A percentile compares a stretch with the other conserved stretches of the same genome.
Evolutionary conservation across 2,888 invertebrate genomes (phyloP).

Genomic region (Drosophila bunnanda): DNA sequence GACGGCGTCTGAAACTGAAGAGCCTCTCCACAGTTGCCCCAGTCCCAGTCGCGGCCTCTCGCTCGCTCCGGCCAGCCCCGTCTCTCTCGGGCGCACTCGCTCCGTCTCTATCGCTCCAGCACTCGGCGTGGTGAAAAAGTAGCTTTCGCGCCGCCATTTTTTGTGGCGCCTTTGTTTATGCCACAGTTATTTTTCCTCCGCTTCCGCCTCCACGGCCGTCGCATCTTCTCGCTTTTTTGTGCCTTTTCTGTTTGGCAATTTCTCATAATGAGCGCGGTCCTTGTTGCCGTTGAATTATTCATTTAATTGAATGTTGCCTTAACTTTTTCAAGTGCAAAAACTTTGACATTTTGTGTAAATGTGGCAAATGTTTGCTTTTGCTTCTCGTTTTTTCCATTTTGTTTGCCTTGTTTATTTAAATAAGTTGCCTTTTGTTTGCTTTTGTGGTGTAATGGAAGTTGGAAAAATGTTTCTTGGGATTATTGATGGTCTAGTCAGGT

Average conservation of each 20-base stretch:
- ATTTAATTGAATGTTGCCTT: constrained; percentile 49
- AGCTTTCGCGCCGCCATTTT: constrained; percentile 84
- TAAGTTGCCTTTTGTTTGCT: constrained; percentile 34
- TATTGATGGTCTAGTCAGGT: constrained; percentile 3
- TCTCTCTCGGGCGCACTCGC: constrained; percentile 10
- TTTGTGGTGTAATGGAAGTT: constrained; percentile 31
- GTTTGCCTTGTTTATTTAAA: constrained; percentile 40
- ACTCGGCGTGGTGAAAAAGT: constrained; percentile 64
- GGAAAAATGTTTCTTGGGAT: constrained; percentile 16
- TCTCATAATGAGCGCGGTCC: constrained; percentile 75
- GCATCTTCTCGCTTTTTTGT: constrained; percentile 41
- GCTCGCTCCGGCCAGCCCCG: constrained; percentile 10
- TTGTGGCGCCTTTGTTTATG: constrained; percentile 81
- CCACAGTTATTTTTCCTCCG: constrained; percentile 62
- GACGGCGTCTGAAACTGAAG: constrained; percentile 68
- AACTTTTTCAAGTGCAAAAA: constrained; percentile 81
- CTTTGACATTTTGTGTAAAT: constrained; percentile 80
- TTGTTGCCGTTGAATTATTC: constrained; percentile 50
- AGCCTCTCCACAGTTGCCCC: constrained; percentile 73
- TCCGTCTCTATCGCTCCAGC: constrained; percentile 25
- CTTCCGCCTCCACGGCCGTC: constrained; percentile 20
- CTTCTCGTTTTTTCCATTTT: constrained; percentile 37
- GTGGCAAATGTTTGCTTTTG: constrained; percentile 68
- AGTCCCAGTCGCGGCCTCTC: constrained; percentile 30
- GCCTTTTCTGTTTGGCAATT: constrained; percentile 63